Percentiles rank a stretch among this genome's conserved stretches.
Evolutionary conservation across 92 coral and sea anemone genomes (phyloP).

Genomic region (Heteractis magnifica): DNA sequence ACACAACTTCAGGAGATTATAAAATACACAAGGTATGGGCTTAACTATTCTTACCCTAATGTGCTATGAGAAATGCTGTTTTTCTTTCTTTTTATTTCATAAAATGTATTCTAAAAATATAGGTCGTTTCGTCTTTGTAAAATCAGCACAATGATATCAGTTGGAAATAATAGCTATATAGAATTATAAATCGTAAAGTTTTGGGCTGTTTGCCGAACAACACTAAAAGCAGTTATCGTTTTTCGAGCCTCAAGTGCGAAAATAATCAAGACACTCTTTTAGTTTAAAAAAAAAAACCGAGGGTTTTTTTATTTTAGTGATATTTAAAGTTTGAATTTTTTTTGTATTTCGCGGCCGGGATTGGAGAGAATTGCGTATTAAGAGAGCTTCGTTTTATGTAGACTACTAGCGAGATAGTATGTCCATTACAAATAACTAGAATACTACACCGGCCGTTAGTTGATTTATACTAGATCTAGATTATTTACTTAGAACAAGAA

Average conservation of each 20-base stretch:
- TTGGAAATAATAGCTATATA: neutral
- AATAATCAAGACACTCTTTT: too few relatives aligned
- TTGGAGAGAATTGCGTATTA: neutral
- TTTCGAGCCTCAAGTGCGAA: neutral
- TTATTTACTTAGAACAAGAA: neutral
- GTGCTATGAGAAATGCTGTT: neutral
- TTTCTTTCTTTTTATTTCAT: neutral
- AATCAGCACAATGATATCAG: neutral
- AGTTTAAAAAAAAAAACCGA: neutral
- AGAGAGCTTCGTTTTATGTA: neutral
- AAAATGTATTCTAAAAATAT: neutral
- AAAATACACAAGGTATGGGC: constrained; percentile 1
- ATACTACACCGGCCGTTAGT: neutral
- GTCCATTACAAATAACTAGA: neutral
- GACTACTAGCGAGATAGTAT: neutral
- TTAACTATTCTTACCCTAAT: neutral
- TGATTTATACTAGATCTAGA: neutral
- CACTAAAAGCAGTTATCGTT: neutral
- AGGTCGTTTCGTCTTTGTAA: constrained; percentile 9
- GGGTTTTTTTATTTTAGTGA: neutral
- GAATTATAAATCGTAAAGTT: neutral
- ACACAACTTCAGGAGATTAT: neutral
- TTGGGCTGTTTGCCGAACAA: neutral
- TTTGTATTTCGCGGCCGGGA: neutral
- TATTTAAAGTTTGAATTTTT: neutral